These are phyloP conservation scores for Dryas iulia DNA, from an alignment of 1,140 invertebrate genomes.

Conservation along the genomic window DNA sequence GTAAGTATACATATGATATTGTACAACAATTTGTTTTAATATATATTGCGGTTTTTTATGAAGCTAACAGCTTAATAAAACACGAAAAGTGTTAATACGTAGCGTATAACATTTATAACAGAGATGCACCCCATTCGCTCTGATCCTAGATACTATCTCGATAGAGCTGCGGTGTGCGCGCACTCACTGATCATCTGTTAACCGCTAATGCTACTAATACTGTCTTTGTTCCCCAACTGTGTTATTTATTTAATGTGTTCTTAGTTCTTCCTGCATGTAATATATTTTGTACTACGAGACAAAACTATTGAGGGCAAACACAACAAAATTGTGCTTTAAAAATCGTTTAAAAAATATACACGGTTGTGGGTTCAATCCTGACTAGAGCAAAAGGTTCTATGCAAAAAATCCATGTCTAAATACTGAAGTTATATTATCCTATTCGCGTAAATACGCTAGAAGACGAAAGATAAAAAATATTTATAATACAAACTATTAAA, in stretches of 20 bases:
- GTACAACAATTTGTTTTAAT: background rate
- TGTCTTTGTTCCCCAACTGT: constrained; percentile 46
- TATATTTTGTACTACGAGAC: background rate
- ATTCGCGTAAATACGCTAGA: no score
- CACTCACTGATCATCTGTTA: constrained; percentile 60
- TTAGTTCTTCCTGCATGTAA: background rate
- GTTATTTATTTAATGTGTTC: background rate
- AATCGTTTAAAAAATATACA: background rate
- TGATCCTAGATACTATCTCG: constrained; percentile 68
- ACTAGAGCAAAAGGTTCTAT: background rate
- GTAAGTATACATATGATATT: background rate
- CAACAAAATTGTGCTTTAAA: background rate
- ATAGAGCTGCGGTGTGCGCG: constrained; percentile 37
- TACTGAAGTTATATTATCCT: no score
- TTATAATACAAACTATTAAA: background rate
- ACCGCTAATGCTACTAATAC: constrained; percentile 67
- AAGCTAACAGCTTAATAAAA: background rate
- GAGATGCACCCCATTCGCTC: constrained; percentile 21
- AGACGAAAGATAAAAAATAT: no score
- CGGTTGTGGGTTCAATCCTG: background rate
- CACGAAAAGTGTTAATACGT: constrained; percentile 12
- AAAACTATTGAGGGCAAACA: background rate
- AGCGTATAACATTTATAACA: constrained; percentile 14
- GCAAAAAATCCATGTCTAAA: no score
- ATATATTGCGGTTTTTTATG: no score